Percentiles rank a stretch among this genome's conserved stretches.
Evolutionary conservation across 2,113 vertebrate species (phyloP).

Genomic region (Aepyceros melampus): DNA sequence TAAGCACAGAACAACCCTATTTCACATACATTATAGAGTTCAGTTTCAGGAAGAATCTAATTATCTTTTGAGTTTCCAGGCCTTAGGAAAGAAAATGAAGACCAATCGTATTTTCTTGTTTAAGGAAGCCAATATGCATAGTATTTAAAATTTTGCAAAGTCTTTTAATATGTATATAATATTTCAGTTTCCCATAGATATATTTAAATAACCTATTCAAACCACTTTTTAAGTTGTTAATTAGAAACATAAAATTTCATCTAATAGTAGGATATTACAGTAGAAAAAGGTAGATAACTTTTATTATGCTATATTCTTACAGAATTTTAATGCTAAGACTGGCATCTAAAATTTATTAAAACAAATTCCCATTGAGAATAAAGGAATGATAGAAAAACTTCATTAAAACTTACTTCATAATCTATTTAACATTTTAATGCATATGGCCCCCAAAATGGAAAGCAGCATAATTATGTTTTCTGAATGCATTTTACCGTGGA

Average conservation of each 20-base stretch:
- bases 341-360: background rate
- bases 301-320: background rate
- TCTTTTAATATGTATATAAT: background rate
- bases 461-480: background rate
- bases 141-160: background rate
- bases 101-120: background rate
- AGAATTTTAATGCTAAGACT: background rate
- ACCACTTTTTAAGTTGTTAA: background rate
- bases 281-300: background rate
- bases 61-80: background rate
- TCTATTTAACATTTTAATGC: background rate
- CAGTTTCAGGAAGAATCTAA: background rate
- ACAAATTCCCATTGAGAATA: background rate
- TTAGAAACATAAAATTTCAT: background rate
- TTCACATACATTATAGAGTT: background rate
- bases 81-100: background rate
- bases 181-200: background rate
- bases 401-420: background rate
- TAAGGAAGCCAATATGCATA: background rate
- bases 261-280: background rate
- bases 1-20: background rate
- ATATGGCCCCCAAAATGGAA: background rate
- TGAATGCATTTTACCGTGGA: background rate
- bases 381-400: background rate
- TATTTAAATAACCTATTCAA: background rate